Percentiles rank a stretch among this genome's conserved stretches.
phyloP scores from a whole-genome alignment of 2,888 invertebrate species.

The Apotomis turbidana region DNA sequence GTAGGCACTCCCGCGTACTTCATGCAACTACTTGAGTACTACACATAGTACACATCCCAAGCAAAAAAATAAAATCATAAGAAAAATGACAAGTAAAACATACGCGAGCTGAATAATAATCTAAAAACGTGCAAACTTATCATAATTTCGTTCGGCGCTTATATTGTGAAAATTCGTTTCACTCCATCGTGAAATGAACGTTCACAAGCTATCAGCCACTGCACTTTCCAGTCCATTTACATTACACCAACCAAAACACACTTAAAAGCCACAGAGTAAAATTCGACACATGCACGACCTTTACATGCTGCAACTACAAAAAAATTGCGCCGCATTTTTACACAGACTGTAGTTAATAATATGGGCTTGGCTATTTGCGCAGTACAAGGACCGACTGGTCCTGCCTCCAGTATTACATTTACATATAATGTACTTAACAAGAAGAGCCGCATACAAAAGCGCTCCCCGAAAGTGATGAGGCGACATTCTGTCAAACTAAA shows the following conservation, averaged over 20 bases:
- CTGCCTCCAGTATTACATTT: constrained; percentile 76
- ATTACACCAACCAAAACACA: constrained; percentile 13
- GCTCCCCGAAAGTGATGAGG: constrained; percentile 67
- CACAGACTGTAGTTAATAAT: constrained; percentile 60
- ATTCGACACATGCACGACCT: background rate
- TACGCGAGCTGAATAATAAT: background rate
- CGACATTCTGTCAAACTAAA: constrained; percentile 61
- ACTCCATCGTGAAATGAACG: background rate
- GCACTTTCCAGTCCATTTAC: constrained; percentile 13
- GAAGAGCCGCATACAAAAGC: constrained; percentile 74
- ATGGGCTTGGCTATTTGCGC: constrained; percentile 68
- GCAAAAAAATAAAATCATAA: background rate
- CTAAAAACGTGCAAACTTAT: constrained; percentile 4
- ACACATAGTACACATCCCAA: too few relatives aligned
- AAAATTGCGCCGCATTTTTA: constrained; percentile 37
- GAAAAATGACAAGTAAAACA: background rate
- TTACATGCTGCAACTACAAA: constrained; percentile 43
- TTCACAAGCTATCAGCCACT: constrained; percentile 11
- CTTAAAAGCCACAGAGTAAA: constrained; percentile 48
- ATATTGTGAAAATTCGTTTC: background rate
- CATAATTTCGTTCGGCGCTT: background rate
- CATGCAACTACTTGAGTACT: too few relatives aligned
- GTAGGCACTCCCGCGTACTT: too few relatives aligned
- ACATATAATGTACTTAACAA: constrained; percentile 78
- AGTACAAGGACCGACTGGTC: constrained; percentile 64